Base-by-base conservation (phyloP, 2,888 invertebrate species). In the Pollenia amentaria region DNA sequence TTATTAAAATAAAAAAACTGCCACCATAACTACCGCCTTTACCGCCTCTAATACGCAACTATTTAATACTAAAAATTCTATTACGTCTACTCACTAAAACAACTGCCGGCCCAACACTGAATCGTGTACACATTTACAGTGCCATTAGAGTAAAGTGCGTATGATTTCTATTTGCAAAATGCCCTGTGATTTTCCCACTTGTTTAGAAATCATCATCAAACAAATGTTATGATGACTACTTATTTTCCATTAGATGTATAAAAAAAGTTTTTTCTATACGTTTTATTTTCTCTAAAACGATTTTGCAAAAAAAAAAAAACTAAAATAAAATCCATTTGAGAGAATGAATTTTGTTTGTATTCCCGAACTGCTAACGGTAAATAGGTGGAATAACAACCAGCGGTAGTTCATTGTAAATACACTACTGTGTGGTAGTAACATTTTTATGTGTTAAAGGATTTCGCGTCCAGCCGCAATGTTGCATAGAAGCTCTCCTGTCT, bases 161-260 rank as follows among this genome's bases (percentile, higher is more conserved):
- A 57, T 57, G 73, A 73, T 42, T 81, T 77, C 44, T 81, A 81
- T 85, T 85, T 81, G 67, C 73, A n/a, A 77, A 81, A 60, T 65
- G 67, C 85, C 29, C 81, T 81, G 14, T 57, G 76, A 62, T 77
- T 81, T 67, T 18, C 48, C 70, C 40, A 72, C 85, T 76, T 80
- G 48, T 80, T 80, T 70, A 64, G 72, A 64, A 85, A 72, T 85
- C 80, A 81, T 38, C 72, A 40, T 44, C 57, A 44, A 85, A 81
- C 57, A 44, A 85, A 81, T 60, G 18, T 51, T 67, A 40, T 67
- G 29, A 48, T 65, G 14, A 55, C 53, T 65, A 65, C 72, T 80
- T 80, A 55, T 55, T 65, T 80, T 80, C 64, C 72, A 80, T 80
- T 80, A 80, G 65, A 73, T 21, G 46, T 48, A 65, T 73, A 21